Base-by-base conservation (phyloP, 2,888 invertebrate species). In the Barypeithes pellucidus region DNA sequence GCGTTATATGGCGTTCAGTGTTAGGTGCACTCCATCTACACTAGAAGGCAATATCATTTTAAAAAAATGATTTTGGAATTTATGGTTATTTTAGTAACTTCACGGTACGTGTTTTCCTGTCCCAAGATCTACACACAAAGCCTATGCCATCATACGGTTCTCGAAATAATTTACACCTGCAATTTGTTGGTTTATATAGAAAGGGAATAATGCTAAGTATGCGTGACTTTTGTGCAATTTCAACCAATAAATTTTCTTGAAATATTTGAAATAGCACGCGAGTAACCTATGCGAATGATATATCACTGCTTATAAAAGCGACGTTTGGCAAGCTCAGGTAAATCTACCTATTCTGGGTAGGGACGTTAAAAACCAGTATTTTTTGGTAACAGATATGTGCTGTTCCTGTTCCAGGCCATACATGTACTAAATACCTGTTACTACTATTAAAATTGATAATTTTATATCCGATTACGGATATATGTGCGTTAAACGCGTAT, bases 251-350 rank as follows among this genome's bases (percentile, higher is more conserved):
- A 72, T 72, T 67, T 67, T 41, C 61, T 67, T 61, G 52, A 67
- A 71, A 71, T 36, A 59, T 43, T 65, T 65, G 47, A 71, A 71
- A 71, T 71, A 65, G 54, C 71, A 65, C 50, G 59, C 71, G 62
- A 65, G 33, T 47, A 69, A 62, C 65, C 62, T 65, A 65, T 65
- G 66, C 45, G n/a, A 20, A 65, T 65, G 71, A 54, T 65, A 65
- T 71, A 63, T 65, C 29, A 61, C 20, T 33, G 29, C 45, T 47
- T 63, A 43, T 60, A 33, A 60, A 60, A 41, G 41, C 24, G 60
- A 60, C 60, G 4, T 60, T 20, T 39, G 43, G 43, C 60, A 43
- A 41, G 20, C 18, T 36, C 12, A 18, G 24, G 20, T 41, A 60
- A 43, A 60, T 60, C 60, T 60, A 60, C 41, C 36, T 43, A 43